Percentiles rank a stretch among this genome's conserved stretches.
phyloP scores from a whole-genome alignment of 1,140 invertebrate species.

The Anoplophora glabripennis region DNA sequence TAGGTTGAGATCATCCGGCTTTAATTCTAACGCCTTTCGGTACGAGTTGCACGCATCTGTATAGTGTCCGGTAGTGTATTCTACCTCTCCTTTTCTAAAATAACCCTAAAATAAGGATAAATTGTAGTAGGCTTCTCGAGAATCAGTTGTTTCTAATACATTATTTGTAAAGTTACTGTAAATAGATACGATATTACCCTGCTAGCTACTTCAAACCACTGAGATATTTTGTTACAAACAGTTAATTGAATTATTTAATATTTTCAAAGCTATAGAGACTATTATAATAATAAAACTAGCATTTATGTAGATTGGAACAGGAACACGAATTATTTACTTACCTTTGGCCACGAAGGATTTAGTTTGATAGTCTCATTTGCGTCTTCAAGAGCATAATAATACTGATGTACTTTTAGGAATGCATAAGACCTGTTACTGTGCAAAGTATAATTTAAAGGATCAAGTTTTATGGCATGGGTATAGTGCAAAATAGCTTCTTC shows the following conservation, averaged over 20 bases:
- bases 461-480: conserved; percentile 73
- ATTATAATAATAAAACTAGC: too few species aligned
- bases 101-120: conserved; percentile 46
- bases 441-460: conserved; percentile 66
- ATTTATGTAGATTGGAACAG: conserved; percentile 1
- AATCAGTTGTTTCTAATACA: too few species aligned
- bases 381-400: conserved; percentile 74
- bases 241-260: too few species aligned
- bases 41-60: conserved; percentile 71
- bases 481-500: conserved; percentile 78
- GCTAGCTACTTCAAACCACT: too few species aligned
- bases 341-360: conserved; percentile 74
- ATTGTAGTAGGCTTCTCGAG: too few species aligned
- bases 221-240: too few species aligned
- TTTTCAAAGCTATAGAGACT: too few species aligned
- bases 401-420: conserved; percentile 75
- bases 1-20: conserved; percentile 67
- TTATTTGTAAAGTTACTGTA: too few species aligned
- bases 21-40: conserved; percentile 61
- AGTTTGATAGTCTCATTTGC: conserved; percentile 71
- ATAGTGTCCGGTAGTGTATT: conserved; percentile 66
- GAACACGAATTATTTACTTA: conserved; percentile 53
- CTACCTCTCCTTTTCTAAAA: conserved; percentile 57
- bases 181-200: too few species aligned
- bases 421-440: conserved; percentile 79